Evolutionary conservation across 2,797 vertebrate genomes (phyloP), one percentile per base, ranked within the genome.

Genomic region (Pangasius mekongensis): DNA sequence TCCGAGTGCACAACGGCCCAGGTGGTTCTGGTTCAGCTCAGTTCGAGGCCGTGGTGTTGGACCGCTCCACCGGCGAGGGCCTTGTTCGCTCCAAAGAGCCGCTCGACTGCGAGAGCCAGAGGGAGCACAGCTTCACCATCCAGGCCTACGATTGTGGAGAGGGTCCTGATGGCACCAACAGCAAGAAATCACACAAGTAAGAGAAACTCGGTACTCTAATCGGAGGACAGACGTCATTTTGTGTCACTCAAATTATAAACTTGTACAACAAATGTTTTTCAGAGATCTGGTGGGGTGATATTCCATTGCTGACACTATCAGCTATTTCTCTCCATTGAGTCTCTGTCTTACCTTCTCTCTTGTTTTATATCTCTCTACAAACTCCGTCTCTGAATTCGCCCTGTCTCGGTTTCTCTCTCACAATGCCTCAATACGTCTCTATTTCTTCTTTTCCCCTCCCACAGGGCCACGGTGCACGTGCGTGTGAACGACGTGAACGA

Each of bases 161-260:
- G 93, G 98, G 98, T 67, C 97, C 98, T 0, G 98, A 99, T 0
- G 98, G 98, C 69, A 93, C 96, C 93, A 99, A 99, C 94, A 98
- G 97, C 96, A 99, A 99, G 94, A 99, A 99, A 92, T 99, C 99
- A 33, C 99, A 99, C 97, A 99, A 99, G 99, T 99, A 83, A 95
- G 95, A 86, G 1, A 76, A 43, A 39, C 16, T 24, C 9, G 22
- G 0, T 33, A 22, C 8, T 54, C 13, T 6, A 54, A 1, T 20
- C 76, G 1, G 39, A 74, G 39, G 24, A 74, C 20, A 27, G 3
- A 47, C 39, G 36, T 54, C 30, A 3, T 84, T 54, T 56, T 27
- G n/a, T 36, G 30, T 33, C 36, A 24, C 36, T 24, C 49, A 9
- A 9, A 56, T 33, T 80, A 18, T 77, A 52, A 52, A 8, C 0